phyloP scores from a whole-genome alignment of 1,140 invertebrate species.

The Drosophila bifasciata region DNA sequence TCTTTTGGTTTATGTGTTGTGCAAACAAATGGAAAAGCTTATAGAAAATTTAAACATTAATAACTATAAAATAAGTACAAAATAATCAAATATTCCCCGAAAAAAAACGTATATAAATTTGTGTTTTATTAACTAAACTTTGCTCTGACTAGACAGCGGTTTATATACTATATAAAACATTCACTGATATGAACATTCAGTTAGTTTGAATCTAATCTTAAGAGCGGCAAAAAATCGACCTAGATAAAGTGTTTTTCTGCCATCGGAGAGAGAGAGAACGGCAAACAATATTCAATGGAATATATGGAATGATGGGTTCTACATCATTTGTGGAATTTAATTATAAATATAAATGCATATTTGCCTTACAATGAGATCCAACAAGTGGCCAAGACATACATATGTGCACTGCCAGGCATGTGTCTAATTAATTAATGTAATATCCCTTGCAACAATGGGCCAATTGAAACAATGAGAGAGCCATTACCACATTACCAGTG shows the following conservation, averaged over 20 bases:
- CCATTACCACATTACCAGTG: conserved; percentile 5
- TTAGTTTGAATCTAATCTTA: conserved; percentile 32
- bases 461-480: conserved; percentile 6
- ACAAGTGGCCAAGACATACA: too few relatives aligned
- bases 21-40: conserved; percentile 50
- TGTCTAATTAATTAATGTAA: conserved; percentile 23
- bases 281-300: conserved; percentile 33
- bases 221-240: conserved; percentile 20
- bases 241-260: conserved; percentile 26
- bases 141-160: conserved; percentile 27
- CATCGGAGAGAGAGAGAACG: conserved; percentile 32
- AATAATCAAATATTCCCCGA: conserved; percentile 13
- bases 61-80: conserved; percentile 38
- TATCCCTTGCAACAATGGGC: conserved; percentile 6
- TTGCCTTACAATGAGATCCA: not conserved
- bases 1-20: conserved; percentile 48
- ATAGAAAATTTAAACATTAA: conserved; percentile 36
- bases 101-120: conserved; percentile 4
- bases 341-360: conserved; percentile 23
- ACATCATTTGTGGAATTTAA: conserved; percentile 20
- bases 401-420: not conserved
- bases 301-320: conserved; percentile 17
- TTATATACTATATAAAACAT: conserved; percentile 10
- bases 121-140: not conserved
- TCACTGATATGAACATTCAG: conserved; percentile 12